Percentiles rank a stretch among this genome's conserved stretches.
Conservation (phyloP, 2,797 vertebrate species). For the Lagorchestes hirsutus region DNA sequence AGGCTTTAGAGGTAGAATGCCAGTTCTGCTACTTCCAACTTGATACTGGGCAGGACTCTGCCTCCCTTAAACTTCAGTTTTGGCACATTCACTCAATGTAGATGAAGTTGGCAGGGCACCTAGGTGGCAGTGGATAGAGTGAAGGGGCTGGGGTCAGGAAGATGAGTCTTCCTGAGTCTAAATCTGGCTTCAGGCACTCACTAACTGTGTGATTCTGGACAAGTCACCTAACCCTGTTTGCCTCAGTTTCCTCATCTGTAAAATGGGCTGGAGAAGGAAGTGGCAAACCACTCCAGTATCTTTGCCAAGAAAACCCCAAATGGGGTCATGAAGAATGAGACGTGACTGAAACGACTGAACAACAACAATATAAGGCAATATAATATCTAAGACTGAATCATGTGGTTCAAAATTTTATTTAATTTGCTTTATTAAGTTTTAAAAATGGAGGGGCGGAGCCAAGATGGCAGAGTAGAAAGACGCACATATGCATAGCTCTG, state of each 20-base stretch:
- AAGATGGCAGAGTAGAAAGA: too few species aligned
- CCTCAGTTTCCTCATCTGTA: not conserved
- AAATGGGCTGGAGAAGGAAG: not conserved
- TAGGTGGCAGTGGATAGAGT: not conserved
- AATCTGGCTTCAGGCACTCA: not conserved
- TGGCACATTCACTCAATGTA: not conserved
- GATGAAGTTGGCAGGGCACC: not conserved
- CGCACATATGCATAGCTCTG: too few species aligned
- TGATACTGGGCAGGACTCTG: too few species aligned
- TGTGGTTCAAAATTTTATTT: not conserved
- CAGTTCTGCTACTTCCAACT: not conserved
- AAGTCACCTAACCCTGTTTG: not conserved
- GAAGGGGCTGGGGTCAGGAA: not conserved
- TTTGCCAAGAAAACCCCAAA: not conserved
- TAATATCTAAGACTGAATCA: not conserved
- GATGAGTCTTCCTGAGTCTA: not conserved
- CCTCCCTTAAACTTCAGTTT: not conserved
- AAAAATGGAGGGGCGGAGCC: too few species aligned
- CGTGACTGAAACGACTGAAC: not conserved
- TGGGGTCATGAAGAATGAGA: not conserved
- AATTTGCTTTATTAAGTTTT: not conserved
- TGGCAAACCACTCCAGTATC: not conserved
- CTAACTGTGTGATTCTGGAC: not conserved
- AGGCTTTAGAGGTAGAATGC: not conserved
- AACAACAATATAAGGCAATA: not conserved